Conservation (phyloP, 2,113 vertebrate species). For the Daubentonia madagascariensis region DNA sequence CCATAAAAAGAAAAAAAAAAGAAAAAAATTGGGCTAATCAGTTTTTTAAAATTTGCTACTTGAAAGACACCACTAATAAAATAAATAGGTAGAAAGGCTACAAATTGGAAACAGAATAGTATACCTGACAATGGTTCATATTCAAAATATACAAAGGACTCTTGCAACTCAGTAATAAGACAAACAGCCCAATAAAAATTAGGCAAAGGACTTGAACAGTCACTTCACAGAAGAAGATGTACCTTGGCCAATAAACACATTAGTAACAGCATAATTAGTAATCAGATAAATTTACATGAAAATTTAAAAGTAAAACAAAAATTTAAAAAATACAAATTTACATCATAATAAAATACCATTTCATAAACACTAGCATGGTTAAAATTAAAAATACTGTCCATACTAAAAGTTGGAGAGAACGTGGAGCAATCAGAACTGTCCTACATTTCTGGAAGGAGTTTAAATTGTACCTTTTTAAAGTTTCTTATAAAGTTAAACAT, state of each 20-base stretch:
- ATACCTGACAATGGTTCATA: neutral
- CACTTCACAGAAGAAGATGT: neutral
- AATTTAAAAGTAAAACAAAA: neutral
- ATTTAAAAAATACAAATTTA: neutral
- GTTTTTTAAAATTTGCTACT: neutral
- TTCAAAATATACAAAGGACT: neutral
- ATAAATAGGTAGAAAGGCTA: neutral
- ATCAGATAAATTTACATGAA: neutral
- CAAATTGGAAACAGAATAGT: neutral
- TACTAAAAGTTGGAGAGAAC: neutral
- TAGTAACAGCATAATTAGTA: neutral
- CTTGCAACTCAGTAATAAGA: neutral
- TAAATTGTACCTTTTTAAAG: neutral
- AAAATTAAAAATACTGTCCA: neutral
- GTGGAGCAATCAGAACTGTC: neutral
- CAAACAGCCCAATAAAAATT: neutral
- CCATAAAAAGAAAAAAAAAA: neutral
- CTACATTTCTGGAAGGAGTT: neutral
- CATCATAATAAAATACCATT: neutral
- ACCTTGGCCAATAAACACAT: neutral
- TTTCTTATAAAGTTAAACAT: conserved; percentile 34
- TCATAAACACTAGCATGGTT: neutral
- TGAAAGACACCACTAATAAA: neutral
- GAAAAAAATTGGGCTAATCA: neutral
- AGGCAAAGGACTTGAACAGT: neutral